Percentiles rank a stretch among this genome's conserved stretches.
phyloP scores from a whole-genome alignment of 2,797 vertebrate species.

The Alectoris magna region DNA sequence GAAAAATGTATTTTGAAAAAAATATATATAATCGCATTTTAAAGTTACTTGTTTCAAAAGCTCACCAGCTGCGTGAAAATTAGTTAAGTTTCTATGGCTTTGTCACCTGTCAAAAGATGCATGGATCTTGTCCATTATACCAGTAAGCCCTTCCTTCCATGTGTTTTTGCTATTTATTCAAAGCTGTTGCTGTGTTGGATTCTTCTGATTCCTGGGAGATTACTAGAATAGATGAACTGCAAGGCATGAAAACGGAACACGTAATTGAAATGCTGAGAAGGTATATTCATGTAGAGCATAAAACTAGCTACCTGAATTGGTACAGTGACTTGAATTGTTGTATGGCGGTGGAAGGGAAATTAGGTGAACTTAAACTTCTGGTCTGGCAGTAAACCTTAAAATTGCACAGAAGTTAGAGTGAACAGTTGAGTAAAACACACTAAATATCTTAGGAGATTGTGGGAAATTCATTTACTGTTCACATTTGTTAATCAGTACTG shows the following conservation, averaged over 20 bases:
- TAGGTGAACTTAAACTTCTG: not conserved
- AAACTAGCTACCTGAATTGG: not conserved
- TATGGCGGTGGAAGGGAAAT: not conserved
- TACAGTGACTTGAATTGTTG: not conserved
- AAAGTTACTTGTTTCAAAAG: not conserved
- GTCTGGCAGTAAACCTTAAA: not conserved
- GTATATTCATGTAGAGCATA: not conserved
- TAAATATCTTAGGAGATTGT: not conserved
- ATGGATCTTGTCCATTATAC: not conserved
- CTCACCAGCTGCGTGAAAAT: not conserved
- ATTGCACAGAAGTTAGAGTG: not conserved
- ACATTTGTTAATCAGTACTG: not conserved
- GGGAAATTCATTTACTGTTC: constrained; percentile 8
- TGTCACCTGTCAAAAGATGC: not conserved
- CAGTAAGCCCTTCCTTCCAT: not conserved
- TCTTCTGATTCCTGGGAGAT: not conserved
- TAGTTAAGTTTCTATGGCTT: not conserved
- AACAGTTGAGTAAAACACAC: not conserved
- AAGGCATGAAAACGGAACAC: not conserved
- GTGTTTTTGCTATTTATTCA: not conserved
- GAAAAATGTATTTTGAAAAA: not conserved
- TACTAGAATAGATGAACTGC: not conserved
- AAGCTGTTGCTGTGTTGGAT: not conserved
- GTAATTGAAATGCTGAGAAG: not conserved
- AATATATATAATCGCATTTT: not conserved